Percentiles rank a stretch among this genome's conserved stretches.
These are phyloP conservation scores for Atlantisia rogersi DNA, from an alignment of 2,113 vertebrate species.

Conservation along the genomic window DNA sequence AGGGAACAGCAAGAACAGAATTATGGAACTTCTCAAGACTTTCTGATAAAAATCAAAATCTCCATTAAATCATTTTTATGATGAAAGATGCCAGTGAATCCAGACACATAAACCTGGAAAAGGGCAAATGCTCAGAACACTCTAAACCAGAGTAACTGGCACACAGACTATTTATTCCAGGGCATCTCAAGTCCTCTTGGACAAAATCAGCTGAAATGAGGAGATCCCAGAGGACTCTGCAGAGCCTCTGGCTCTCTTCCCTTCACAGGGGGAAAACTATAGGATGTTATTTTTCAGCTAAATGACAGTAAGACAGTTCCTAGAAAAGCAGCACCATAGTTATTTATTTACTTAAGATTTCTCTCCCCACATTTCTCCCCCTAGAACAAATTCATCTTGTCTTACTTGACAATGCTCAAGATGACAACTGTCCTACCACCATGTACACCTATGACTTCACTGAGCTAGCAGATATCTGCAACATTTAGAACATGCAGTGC, in stretches of 20 bases:
- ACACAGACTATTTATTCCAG: neutral
- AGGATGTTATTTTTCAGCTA: neutral
- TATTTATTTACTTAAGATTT: neutral
- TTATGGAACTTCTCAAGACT: neutral
- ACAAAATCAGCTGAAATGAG: neutral
- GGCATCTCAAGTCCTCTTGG: neutral
- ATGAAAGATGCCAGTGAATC: neutral
- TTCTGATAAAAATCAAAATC: neutral
- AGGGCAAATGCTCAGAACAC: neutral
- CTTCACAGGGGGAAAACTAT: neutral
- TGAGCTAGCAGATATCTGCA: neutral
- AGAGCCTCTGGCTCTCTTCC: neutral
- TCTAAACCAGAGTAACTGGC: neutral
- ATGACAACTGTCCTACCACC: neutral
- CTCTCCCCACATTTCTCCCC: neutral
- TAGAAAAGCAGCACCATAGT: neutral
- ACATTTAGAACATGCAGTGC: neutral
- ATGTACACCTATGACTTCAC: neutral
- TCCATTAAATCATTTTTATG: neutral
- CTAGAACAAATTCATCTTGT: neutral
- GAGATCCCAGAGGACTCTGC: neutral
- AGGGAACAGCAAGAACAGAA: neutral
- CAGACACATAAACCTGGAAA: neutral
- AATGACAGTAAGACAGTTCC: neutral
- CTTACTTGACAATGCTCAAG: neutral